Conservation (phyloP, 2,113 vertebrate genomes). For the Catharus fuscescens region DNA sequence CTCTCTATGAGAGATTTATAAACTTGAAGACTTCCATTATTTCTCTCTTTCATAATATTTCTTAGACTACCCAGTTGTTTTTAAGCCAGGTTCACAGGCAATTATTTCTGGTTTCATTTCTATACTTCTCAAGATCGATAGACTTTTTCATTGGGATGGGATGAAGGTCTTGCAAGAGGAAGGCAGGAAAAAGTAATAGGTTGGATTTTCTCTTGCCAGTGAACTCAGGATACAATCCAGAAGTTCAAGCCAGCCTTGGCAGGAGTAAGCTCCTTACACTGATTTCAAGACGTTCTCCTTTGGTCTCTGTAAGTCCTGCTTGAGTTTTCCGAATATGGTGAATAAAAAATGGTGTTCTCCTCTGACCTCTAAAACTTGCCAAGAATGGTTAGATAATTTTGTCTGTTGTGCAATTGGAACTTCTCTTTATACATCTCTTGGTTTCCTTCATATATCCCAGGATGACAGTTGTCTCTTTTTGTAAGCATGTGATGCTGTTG, state of each 20-base stretch:
- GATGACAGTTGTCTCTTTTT: neutral
- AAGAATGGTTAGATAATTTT: neutral
- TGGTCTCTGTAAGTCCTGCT: neutral
- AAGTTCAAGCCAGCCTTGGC: neutral
- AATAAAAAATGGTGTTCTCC: neutral
- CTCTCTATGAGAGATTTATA: neutral
- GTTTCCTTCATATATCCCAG: neutral
- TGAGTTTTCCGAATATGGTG: neutral
- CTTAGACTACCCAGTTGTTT: neutral
- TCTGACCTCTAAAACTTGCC: neutral
- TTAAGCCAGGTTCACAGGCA: neutral
- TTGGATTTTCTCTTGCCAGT: neutral
- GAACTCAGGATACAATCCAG: neutral
- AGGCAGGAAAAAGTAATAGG: neutral
- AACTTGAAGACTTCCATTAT: neutral
- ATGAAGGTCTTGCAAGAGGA: neutral
- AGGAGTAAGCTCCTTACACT: neutral
- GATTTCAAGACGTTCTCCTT: neutral
- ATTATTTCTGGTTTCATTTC: constrained; percentile 16
- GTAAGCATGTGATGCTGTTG: neutral
- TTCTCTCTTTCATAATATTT: neutral
- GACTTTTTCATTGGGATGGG: neutral
- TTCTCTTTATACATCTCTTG: neutral
- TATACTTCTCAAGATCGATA: neutral
- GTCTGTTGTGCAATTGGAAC: neutral